phyloP scores from a whole-genome alignment of 2,797 vertebrate species.

The Loris lydekkerianus region DNA sequence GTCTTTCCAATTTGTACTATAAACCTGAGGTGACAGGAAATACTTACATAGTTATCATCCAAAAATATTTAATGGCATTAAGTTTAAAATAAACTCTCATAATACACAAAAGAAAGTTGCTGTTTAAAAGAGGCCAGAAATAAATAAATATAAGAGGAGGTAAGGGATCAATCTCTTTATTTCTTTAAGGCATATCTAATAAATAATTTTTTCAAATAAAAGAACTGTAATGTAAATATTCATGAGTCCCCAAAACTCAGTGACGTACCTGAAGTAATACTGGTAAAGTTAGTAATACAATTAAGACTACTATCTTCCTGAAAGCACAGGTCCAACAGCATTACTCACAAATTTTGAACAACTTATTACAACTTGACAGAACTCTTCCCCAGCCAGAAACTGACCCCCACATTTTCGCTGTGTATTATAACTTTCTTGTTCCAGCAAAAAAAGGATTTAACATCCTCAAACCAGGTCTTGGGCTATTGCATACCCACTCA shows the following conservation, averaged over 20 bases:
- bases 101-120: background rate
- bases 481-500: background rate
- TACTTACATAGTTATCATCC: conserved; percentile 1
- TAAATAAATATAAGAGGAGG: background rate
- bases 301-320: background rate
- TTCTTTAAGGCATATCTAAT: conserved; percentile 3
- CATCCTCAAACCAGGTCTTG: background rate
- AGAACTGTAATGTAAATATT: background rate
- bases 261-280: conserved; percentile 15
- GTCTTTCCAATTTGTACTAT: background rate
- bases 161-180: background rate
- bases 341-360: conserved; percentile 6
- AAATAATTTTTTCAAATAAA: conserved; percentile 49
- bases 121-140: background rate
- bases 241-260: background rate
- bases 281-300: conserved; percentile 11
- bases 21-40: conserved; percentile 29
- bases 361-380: background rate
- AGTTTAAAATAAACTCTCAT: conserved; percentile 28
- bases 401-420: background rate
- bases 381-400: background rate
- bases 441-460: conserved; percentile 35
- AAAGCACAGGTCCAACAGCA: background rate
- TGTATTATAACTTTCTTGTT: background rate
- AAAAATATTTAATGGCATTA: conserved; percentile 37